A percentile compares a stretch with the other conserved stretches of the same genome.
Evolutionary conservation across 1,140 invertebrate species (phyloP).

Genomic region (Heliconius melpomene): DNA sequence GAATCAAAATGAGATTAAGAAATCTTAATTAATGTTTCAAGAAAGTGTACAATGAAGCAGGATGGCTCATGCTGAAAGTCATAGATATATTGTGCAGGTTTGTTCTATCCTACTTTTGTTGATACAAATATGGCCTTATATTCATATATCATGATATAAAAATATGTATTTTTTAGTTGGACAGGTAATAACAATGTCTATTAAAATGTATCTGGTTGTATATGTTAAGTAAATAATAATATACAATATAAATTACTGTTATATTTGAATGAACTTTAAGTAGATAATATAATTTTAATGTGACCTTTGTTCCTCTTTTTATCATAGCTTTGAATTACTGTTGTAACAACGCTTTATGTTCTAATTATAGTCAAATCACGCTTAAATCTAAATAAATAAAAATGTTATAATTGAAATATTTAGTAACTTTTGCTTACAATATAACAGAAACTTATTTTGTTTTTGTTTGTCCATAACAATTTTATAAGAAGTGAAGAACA

Average conservation of each 20-base stretch:
- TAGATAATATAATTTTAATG: constrained; percentile 41
- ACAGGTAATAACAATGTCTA: not conserved
- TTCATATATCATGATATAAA: too few relatives aligned
- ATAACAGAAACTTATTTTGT: too few relatives aligned
- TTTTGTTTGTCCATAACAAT: too few relatives aligned
- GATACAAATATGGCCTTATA: too few relatives aligned
- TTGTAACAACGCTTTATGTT: constrained; percentile 1
- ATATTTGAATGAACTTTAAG: constrained; percentile 32
- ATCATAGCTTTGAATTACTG: constrained; percentile 33
- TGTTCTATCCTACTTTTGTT: constrained; percentile 35
- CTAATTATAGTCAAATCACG: constrained; percentile 3
- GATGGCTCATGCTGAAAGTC: constrained; percentile 81
- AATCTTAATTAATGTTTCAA: constrained; percentile 30
- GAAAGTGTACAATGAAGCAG: constrained; percentile 73
- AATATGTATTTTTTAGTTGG: not conserved
- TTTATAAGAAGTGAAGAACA: too few relatives aligned
- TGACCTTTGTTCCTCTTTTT: constrained; percentile 42
- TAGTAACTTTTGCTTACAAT: too few relatives aligned
- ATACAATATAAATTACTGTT: constrained; percentile 10
- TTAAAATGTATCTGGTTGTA: not conserved
- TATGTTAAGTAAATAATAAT: not conserved
- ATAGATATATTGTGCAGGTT: constrained; percentile 83
- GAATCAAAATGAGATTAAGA: constrained; percentile 42
- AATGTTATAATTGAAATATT: not conserved
- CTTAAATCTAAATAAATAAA: not conserved